A percentile compares a stretch with the other conserved stretches of the same genome.
Evolutionary conservation across 2,888 invertebrate species (phyloP).

Genomic region (Cantharis rustica): DNA sequence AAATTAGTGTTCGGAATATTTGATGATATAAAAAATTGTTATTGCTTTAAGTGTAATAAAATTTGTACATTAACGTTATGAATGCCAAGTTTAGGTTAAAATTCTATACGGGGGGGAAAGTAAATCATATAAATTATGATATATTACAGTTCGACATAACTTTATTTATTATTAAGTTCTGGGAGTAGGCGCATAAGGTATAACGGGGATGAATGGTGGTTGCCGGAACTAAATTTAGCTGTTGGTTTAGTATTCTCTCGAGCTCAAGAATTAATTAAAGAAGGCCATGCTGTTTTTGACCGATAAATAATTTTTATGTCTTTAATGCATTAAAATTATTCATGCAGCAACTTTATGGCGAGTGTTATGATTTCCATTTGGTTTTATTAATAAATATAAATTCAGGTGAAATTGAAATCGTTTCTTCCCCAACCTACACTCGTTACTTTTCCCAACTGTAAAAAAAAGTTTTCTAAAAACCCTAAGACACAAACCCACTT

Average conservation of each 20-base stretch:
- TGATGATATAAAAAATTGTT: background rate
- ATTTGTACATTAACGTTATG: background rate
- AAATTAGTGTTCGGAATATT: background rate
- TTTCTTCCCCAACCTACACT: background rate
- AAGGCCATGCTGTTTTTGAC: conserved; percentile 23
- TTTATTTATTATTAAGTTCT: conserved; percentile 15
- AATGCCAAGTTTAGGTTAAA: background rate
- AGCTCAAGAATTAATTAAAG: conserved; percentile 25
- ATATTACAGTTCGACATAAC: conserved; percentile 14
- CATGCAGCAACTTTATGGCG: background rate
- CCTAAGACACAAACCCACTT: background rate
- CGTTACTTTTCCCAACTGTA: background rate
- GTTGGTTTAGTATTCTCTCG: conserved; percentile 17
- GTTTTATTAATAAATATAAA: background rate
- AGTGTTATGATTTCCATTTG: background rate
- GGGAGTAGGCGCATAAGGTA: conserved; percentile 7
- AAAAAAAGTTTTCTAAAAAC: background rate
- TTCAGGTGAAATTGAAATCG: background rate
- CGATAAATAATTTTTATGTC: conserved; percentile 21
- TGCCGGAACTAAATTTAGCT: background rate
- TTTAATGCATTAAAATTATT: background rate
- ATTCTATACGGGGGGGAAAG: conserved; percentile 9
- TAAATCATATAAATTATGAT: conserved; percentile 16
- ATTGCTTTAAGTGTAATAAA: background rate
- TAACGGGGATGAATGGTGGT: conserved; percentile 12